Conservation (phyloP, 2,113 vertebrate genomes). For the Benitochromis conjunctus region DNA sequence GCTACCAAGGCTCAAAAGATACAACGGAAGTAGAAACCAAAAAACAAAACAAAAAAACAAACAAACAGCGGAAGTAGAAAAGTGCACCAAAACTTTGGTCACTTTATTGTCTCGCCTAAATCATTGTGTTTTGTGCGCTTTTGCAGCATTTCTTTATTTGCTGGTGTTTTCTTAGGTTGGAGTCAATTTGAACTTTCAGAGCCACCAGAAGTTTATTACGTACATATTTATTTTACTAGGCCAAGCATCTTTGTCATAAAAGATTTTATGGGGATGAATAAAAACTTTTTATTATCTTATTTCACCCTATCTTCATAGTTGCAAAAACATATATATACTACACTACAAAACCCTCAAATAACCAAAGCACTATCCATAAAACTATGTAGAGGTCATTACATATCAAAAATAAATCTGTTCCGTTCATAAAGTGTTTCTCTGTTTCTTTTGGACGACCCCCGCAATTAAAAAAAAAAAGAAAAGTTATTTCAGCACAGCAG, state of each 20-base stretch:
- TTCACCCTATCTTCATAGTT: neutral
- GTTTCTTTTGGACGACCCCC: neutral
- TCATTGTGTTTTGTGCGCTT: neutral
- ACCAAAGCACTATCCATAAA: neutral
- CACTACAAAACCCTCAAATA: neutral
- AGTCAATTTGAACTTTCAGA: neutral
- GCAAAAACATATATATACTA: neutral
- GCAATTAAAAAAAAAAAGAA: neutral
- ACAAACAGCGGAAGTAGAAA: neutral
- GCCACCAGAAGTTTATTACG: neutral
- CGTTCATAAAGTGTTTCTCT: neutral
- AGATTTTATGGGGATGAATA: neutral
- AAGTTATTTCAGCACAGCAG: neutral
- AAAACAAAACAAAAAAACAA: neutral
- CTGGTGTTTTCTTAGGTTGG: neutral
- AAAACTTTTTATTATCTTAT: neutral
- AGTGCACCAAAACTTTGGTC: neutral
- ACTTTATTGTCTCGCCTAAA: neutral
- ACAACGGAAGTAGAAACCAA: neutral
- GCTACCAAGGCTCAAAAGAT: neutral
- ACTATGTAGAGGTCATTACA: neutral
- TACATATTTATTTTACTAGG: neutral
- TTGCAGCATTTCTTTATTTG: neutral
- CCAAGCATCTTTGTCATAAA: neutral
- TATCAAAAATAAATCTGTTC: neutral